phyloP scores from a whole-genome alignment of 23 tunicate species.

The Clavelina lepadiformis region DNA sequence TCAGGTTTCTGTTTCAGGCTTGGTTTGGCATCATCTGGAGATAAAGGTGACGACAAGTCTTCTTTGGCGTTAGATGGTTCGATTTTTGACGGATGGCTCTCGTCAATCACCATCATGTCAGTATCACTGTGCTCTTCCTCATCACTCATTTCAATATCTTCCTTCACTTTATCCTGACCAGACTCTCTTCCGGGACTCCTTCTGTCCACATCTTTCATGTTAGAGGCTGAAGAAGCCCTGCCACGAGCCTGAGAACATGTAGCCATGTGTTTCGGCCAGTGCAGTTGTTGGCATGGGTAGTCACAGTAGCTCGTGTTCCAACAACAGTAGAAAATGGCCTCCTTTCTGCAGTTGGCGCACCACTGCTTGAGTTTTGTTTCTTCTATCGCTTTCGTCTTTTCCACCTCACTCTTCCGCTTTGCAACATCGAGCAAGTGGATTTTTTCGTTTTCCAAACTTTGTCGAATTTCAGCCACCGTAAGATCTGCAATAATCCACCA shows the following conservation, averaged over 20 bases:
- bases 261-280: conserved; percentile 95
- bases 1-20: background rate
- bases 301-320: conserved; percentile 99
- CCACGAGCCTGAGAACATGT: conserved; percentile 72
- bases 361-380: conserved; percentile 93
- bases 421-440: conserved; percentile 54
- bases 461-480: conserved; percentile 92
- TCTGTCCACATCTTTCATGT: background rate
- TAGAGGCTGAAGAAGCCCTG: background rate
- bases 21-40: conserved; percentile 13
- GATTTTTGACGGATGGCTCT: conserved; percentile 8
- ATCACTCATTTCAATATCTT: conserved; percentile 12
- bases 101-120: conserved; percentile 69
- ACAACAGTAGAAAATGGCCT: conserved; percentile 96
- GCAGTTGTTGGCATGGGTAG: conserved; percentile 96
- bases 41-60: conserved; percentile 3
- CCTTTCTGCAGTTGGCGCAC: conserved; percentile 97
- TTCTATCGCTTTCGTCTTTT: conserved; percentile 65
- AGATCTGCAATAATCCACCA: conserved; percentile 41
- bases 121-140: conserved; percentile 46
- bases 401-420: conserved; percentile 60
- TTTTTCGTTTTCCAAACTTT: conserved; percentile 92
- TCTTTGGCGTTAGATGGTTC: background rate
- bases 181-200: conserved; percentile 8
- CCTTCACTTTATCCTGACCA: background rate